A percentile compares a stretch with the other conserved stretches of the same genome.
phyloP scores from a whole-genome alignment of 1,140 invertebrate genomes.

The Bombus terrestris region DNA sequence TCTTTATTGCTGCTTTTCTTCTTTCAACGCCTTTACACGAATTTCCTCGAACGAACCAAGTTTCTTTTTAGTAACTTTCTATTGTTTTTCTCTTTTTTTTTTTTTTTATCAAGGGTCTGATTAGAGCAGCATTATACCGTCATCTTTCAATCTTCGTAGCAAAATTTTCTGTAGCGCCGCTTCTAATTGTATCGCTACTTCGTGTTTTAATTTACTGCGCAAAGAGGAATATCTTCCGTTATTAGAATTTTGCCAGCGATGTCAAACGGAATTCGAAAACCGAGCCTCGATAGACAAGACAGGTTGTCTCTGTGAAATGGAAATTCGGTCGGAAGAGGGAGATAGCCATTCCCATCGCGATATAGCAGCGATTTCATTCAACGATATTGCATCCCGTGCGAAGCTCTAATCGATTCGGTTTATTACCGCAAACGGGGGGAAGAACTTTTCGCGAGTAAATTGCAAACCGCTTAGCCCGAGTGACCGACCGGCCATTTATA shows the following conservation, averaged over 20 bases:
- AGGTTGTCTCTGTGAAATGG: background rate
- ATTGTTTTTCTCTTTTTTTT: background rate
- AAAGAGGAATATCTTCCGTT: too few relatives aligned
- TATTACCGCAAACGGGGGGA: constrained; percentile 9
- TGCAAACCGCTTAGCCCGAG: constrained; percentile 24
- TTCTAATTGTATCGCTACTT: background rate
- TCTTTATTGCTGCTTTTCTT: background rate
- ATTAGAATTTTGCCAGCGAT: background rate
- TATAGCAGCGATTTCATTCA: background rate
- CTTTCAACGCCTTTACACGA: background rate
- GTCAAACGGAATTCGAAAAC: background rate
- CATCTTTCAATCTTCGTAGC: background rate
- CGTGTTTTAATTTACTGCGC: background rate
- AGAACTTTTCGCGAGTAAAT: constrained; percentile 36
- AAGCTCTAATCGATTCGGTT: constrained; percentile 21
- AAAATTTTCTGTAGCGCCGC: background rate
- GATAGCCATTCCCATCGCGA: background rate
- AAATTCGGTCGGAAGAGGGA: background rate
- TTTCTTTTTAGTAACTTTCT: background rate
- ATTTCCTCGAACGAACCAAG: background rate
- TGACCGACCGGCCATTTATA: constrained; percentile 25
- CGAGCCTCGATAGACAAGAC: too few relatives aligned
- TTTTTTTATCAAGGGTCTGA: too few relatives aligned
- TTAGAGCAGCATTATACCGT: too few relatives aligned
- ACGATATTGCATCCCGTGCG: constrained; percentile 22